Evolutionary conservation across 1,140 invertebrate species (phyloP), one percentile per base, ranked within the genome.

Genomic region (Procambarus clarkii): DNA sequence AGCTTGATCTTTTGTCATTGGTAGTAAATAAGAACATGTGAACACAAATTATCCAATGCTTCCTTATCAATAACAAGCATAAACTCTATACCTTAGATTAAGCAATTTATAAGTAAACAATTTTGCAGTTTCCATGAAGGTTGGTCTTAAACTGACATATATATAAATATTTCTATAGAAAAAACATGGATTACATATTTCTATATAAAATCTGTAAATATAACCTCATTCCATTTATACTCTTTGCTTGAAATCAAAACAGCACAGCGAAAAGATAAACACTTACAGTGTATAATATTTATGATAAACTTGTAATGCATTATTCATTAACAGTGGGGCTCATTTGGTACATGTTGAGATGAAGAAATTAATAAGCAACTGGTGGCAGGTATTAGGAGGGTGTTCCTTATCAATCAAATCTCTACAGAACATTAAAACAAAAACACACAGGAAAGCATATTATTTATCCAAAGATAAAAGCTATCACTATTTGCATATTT

Each of bases 1-100:
- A 69, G 69, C 69, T 74, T 74, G 69, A 74, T 74, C n/a, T 74
- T 74, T 74, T 74, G 69, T 74, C 69, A 74, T 34, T 7, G 34
- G 69, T 74, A 74, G 34, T 9, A 34, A 34, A 74, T 74, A 21
- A 74, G 69, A 74, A 74, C 69, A 74, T 74, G 69, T 34, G 21
- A 74, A 74, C n/a, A 74, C 1, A 21, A 8, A 2, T 74, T 74
- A 8, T 74, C 69, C 34, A 34, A 74, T 34, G 11, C 69, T 74
- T 74, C 21, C 69, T 34, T 34, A 74, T 2, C 18, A 64, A 64
- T 18, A 64, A 64, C 4, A 18, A 64, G 60, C 21, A 64, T 64
- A 18, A 64, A 74, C 7, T 74, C n/a, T 74, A 34, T 11, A 74
- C 5, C 4, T n/a, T 74, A 74, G 8, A 34, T 8, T 3, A 74